Evolutionary conservation across 2,888 invertebrate genomes (phyloP), one percentile per base, ranked within the genome.

Genomic region (Pammene fasciana): DNA sequence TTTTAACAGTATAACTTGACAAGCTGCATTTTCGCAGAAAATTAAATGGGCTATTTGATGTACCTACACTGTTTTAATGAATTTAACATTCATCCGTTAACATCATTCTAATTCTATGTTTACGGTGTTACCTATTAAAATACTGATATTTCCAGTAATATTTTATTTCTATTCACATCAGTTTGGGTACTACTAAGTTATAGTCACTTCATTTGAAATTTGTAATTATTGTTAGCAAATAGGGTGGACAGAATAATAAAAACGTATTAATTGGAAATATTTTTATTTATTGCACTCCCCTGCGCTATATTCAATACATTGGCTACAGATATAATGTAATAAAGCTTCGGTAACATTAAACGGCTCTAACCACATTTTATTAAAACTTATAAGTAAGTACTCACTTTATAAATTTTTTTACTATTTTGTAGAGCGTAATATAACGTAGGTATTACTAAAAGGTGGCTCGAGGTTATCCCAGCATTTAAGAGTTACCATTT

Each of bases 191-290:
- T 48, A 55, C 45, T 64, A 57, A 57, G 55, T 68, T 62, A 64
- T 68, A 57, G 54, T 54, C 65, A 65, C 52, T 41, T 54, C 13
- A 54, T 59, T 64, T 60, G 36, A 60, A 60, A 59, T 45, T 50
- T 65, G 65, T 65, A 65, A 70, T 65, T 65, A 65, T 60, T 60
- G 50, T 59, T 70, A 70, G 57, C 46, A 59, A 52, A 65, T 70
- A 70, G 68, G 68, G 68, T 65, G 68, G 68, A 65, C 52, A 59
- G 68, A 70, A 70, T 70, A 65, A 65, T 65, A 59, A 70, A 64
- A 70, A 55, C 50, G 62, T 62, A 59, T 54, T 60, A 65, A 65
- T 57, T 68, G 38, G 10, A 38, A 59, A 26, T 41, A 54, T 46
- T 65, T 68, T 54, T 70, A 54, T 59, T 65, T 14, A 46, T 46